phyloP scores from a whole-genome alignment of 2,113 vertebrate species.

The Melanerpes formicivorus region DNA sequence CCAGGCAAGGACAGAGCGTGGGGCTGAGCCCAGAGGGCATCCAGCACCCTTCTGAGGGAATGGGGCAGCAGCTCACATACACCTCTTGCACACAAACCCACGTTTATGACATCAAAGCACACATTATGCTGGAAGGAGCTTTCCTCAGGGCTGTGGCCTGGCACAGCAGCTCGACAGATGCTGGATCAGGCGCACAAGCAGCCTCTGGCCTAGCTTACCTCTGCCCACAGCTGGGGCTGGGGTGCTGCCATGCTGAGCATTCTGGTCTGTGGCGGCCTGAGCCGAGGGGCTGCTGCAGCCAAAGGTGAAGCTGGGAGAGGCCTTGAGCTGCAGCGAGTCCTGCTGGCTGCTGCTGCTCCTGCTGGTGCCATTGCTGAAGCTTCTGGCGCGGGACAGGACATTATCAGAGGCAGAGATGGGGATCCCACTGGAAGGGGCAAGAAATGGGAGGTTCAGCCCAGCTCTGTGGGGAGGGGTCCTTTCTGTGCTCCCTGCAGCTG shows the following conservation, averaged over 20 bases:
- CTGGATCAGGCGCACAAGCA: slow-evolving; percentile 38
- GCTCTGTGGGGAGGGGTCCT: neutral
- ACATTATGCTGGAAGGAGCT: rapidly evolving
- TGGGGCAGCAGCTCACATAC: neutral
- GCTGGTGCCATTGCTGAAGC: slow-evolving; percentile 81
- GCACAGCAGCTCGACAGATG: slow-evolving; percentile 68
- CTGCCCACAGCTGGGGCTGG: slow-evolving; percentile 79
- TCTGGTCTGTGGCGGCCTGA: slow-evolving; percentile 37
- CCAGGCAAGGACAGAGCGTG: neutral
- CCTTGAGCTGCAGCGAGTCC: slow-evolving; percentile 82
- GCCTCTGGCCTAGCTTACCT: slow-evolving; percentile 84
- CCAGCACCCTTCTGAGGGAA: neutral
- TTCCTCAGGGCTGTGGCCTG: slow-evolving; percentile 40
- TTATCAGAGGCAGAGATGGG: slow-evolving; percentile 84
- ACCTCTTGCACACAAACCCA: neutral
- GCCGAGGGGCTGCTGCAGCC: slow-evolving; percentile 71
- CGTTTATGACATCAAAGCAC: neutral
- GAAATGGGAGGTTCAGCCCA: neutral
- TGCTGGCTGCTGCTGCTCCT: slow-evolving; percentile 82
- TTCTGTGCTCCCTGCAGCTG: no score
- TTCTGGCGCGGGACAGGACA: slow-evolving; percentile 77
- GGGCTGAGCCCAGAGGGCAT: neutral
- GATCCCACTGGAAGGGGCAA: slow-evolving; percentile 73
- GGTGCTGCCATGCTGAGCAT: slow-evolving; percentile 64
- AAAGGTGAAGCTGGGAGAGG: slow-evolving; percentile 89